phyloP scores from a whole-genome alignment of 2,113 vertebrate species.

The Calonectris borealis region DNA sequence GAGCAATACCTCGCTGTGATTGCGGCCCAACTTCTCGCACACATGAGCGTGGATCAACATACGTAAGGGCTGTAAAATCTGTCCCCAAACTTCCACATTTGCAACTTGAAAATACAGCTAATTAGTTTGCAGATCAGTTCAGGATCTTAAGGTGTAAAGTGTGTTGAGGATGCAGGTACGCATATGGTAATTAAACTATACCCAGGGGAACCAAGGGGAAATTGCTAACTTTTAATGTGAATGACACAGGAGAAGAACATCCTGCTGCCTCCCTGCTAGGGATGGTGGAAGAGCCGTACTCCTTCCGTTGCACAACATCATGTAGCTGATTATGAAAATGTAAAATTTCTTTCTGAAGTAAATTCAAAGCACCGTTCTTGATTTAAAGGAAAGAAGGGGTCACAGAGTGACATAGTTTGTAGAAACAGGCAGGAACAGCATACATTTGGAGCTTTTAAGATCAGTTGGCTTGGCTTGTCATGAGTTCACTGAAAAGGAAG shows the following conservation, averaged over 20 bases:
- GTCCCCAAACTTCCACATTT: background rate
- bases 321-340: background rate
- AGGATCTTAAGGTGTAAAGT: background rate
- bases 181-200: background rate
- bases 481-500: background rate
- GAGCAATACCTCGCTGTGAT: background rate
- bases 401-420: accelerated
- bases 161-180: background rate
- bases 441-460: background rate
- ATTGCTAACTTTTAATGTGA: background rate
- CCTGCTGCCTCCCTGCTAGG: background rate
- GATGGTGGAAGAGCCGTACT: background rate
- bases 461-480: background rate
- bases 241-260: background rate
- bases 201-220: background rate
- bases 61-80: background rate
- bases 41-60: background rate
- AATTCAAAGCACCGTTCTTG: background rate
- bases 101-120: background rate
- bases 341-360: background rate
- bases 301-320: background rate
- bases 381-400: background rate
- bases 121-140: background rate
- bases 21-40: background rate
- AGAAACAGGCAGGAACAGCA: background rate